Percentiles rank a stretch among this genome's conserved stretches.
phyloP scores from a whole-genome alignment of 1,140 invertebrate genomes.

The Drosophila suzukii region DNA sequence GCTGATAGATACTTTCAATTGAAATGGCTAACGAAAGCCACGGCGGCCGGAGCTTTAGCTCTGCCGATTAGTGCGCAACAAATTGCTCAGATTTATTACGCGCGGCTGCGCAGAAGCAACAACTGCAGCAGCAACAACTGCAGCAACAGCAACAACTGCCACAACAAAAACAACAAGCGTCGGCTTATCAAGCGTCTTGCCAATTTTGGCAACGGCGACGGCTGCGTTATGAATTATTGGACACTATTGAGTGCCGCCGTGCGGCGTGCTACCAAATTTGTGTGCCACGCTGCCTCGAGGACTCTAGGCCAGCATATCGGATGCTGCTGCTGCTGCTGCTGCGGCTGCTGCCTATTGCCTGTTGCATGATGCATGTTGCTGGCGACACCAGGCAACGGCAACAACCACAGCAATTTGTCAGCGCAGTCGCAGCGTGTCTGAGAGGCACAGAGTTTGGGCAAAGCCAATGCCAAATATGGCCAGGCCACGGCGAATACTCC shows the following conservation, averaged over 20 bases:
- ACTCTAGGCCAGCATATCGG: constrained; percentile 51
- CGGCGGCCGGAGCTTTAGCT: constrained; percentile 25
- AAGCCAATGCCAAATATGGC: constrained; percentile 81
- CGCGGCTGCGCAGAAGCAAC: constrained; percentile 44
- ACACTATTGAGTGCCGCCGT: constrained; percentile 80
- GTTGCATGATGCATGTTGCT: constrained; percentile 50
- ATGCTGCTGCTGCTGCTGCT: constrained; percentile 27
- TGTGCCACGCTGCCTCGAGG: constrained; percentile 74
- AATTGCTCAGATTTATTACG: constrained; percentile 81
- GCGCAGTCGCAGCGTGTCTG: constrained; percentile 72
- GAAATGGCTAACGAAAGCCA: constrained; percentile 56
- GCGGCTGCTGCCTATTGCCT: neutral
- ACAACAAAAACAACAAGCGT: constrained; percentile 17
- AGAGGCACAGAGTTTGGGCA: constrained; percentile 68
- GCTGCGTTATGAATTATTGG: constrained; percentile 79
- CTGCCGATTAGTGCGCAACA: constrained; percentile 76
- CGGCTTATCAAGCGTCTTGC: constrained; percentile 73
- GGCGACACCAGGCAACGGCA: constrained; percentile 64
- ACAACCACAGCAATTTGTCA: constrained; percentile 72
- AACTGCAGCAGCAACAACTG: constrained; percentile 10
- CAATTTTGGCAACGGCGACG: constrained; percentile 73
- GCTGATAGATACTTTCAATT: constrained; percentile 72
- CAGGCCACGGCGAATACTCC: constrained; percentile 56
- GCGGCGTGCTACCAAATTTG: constrained; percentile 79
- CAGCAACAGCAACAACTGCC: neutral